Evolutionary conservation across 2,113 vertebrate genomes (phyloP).

Genomic region (Canis aureus): DNA sequence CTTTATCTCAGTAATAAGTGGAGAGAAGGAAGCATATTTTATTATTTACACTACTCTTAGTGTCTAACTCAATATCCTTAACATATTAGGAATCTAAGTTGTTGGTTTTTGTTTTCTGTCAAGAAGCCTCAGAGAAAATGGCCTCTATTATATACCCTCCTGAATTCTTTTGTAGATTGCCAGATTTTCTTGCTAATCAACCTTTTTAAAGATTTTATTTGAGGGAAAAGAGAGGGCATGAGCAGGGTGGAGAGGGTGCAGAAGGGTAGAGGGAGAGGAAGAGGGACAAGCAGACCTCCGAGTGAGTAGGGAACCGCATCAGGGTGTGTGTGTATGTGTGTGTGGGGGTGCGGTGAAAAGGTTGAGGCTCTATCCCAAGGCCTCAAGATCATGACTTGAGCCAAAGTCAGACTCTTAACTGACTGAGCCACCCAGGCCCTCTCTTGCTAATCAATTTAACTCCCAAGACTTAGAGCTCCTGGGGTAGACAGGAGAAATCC

Average conservation of each 20-base stretch:
- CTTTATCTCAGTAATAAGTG: neutral
- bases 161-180: constrained; percentile 35
- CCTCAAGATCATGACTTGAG: neutral
- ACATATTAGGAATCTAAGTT: neutral
- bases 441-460: constrained; percentile 21
- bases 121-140: constrained; percentile 40
- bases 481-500: neutral
- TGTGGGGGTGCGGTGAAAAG: too few species aligned
- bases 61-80: neutral
- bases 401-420: neutral
- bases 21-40: neutral
- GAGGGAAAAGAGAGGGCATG: neutral
- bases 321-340: too few species aligned
- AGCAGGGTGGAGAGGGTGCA: neutral
- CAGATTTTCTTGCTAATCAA: constrained; percentile 30
- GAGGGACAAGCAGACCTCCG: neutral
- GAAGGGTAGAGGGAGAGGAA: neutral
- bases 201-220: neutral
- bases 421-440: neutral
- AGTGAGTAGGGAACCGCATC: neutral
- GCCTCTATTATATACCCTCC: neutral
- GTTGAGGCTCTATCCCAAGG: neutral
- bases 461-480: neutral
- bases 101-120: constrained; percentile 1
- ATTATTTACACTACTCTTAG: neutral